Evolutionary conservation across 2,113 vertebrate species (phyloP).

Genomic region (Buteo buteo): DNA sequence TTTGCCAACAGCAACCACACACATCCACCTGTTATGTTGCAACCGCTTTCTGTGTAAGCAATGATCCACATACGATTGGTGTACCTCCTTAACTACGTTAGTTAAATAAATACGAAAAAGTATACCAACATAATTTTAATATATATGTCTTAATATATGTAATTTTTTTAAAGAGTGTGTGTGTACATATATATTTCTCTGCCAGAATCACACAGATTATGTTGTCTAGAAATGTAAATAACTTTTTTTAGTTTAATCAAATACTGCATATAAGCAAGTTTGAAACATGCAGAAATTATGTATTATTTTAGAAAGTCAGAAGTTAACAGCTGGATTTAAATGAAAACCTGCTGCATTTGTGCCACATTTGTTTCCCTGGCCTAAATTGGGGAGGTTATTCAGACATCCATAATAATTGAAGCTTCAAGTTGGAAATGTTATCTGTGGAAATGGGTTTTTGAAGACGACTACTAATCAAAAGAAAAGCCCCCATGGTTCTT

Average conservation of each 20-base stretch:
- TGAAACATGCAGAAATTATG: background rate
- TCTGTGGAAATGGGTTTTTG: background rate
- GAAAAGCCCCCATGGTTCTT: background rate
- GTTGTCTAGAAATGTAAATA: background rate
- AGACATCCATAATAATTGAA: background rate
- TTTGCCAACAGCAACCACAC: background rate
- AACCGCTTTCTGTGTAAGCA: background rate
- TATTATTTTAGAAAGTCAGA: background rate
- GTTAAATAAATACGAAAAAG: background rate
- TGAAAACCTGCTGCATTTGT: background rate
- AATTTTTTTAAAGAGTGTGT: background rate
- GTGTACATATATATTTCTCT: background rate
- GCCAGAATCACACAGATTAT: background rate
- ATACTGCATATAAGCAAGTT: background rate
- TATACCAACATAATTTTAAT: background rate
- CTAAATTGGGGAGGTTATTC: background rate
- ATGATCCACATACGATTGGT: rapidly evolving
- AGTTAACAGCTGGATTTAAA: background rate
- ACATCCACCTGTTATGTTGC: rapidly evolving
- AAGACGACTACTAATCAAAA: background rate
- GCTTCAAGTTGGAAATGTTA: background rate
- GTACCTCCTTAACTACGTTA: background rate
- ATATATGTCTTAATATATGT: too few species aligned
- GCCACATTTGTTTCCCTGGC: background rate
- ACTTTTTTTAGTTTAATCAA: background rate